Base-by-base conservation (phyloP, 2,113 vertebrate genomes). In the Leptobrachium leishanense region DNA sequence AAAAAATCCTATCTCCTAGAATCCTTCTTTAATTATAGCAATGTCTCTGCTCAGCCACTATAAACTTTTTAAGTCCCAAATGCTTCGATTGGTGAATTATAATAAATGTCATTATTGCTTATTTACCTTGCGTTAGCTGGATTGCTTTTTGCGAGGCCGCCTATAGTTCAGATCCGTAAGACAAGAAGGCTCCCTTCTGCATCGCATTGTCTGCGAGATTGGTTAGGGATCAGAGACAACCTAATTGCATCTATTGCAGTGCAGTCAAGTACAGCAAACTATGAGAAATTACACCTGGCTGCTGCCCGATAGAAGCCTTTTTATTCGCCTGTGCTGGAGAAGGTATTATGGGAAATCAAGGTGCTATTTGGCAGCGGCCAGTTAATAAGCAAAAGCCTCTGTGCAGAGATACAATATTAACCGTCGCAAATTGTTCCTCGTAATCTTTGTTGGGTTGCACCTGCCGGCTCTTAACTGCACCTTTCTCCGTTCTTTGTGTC, bases 251-350 rank as follows among this genome's bases (percentile, higher is more conserved):
- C 12, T 67, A 44, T 55, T 46, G 20, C 70, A 20, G 43, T 40
- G 42, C 76, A 62, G 55, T 77, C 76, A 77, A 40, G 41, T 59
- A 68, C 55, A 53, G 77, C 57, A 63, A 66, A 72, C 50, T n/a
- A 63, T 73, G 70, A 80, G 66, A 80, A 80, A 80, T 73, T 42
- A 80, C 50, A 67, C 41, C 71, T 80, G 77, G 62, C 76, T 70
- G 43, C 55, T 12, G 55, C 54, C 62, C 63, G 67, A 79, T 57
- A 43, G 40, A 50, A 44, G 63, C 53, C 63, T 46, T 73, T 72
- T 67, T 44, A 43, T 57, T 43, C 46, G 62, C 57, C 54, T 68
- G 53, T 63, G 43, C 41, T 6, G 55, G 20, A 43, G 46, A 57
- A 54, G 70, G 63, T 10, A 62, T 67, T 80, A 73, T 74, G 77